Base-by-base conservation (phyloP, 2,888 invertebrate species). In the Agonopterix alstromeriana region DNA sequence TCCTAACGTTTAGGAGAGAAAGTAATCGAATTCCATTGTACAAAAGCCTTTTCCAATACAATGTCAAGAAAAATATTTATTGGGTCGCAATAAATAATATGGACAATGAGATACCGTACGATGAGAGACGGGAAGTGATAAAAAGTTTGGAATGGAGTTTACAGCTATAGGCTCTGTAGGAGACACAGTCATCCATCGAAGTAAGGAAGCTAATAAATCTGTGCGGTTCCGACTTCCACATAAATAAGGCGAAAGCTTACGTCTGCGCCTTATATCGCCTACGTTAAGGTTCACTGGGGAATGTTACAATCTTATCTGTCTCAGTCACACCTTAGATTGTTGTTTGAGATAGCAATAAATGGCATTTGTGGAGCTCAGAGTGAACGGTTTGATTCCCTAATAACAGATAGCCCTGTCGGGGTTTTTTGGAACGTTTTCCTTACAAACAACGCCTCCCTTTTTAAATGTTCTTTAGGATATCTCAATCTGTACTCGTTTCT, bases 131-230 rank as follows among this genome's bases (percentile, higher is more conserved):
- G 51, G 52, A 61, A 60, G 58, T 60, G 64, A 65, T 66, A 66
- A 65, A 65, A 61, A 63, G 47, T 63, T 67, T 58, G 52, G 54
- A 65, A 67, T 65, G 58, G 58, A 73, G 71, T 76, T 77, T 71
- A 67, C 66, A 68, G 51, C 55, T 67, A 68, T 71, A 71, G 67
- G 69, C 64, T 40, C 60, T 61, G 53, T 62, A 61, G 60, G 63
- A 64, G 67, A 67, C 58, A 55, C 53, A 67, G 58, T 65, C 72
- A 76, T 79, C 75, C 69, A 73, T 78, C 72, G 70, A 63, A 70
- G 65, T 71, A 73, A 73, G 76, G 70, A 77, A 77, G 69, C 70
- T 65, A 73, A 83, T 84, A 87, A 82, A 86, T 87, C 79, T 72
- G 50, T 56, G 65, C 53, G 65, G 71, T 76, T 73, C 71, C 69